Evolutionary conservation across 64 coral and sea anemone species (phyloP).

Genomic region (Orbicella faveolata): DNA sequence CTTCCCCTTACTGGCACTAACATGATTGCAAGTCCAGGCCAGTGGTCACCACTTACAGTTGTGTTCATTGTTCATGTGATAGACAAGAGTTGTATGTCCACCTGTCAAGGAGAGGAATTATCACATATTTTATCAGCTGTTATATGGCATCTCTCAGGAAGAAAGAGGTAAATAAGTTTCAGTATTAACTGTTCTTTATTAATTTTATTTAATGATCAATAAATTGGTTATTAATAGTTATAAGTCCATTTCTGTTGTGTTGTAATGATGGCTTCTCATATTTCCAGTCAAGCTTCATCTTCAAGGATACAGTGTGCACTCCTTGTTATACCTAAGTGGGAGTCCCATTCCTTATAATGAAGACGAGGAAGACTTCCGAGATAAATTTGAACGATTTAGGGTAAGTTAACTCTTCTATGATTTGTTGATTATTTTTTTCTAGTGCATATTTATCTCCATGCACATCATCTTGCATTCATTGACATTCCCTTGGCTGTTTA

Average conservation of each 20-base stretch:
- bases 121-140: constrained; percentile 92
- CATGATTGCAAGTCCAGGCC: too few species aligned
- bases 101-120: constrained; percentile 62
- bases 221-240: too few species aligned
- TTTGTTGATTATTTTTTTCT: not conserved
- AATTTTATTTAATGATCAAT: too few species aligned
- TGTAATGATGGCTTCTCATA: not conserved
- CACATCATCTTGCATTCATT: too few species aligned
- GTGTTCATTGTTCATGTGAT: not conserved
- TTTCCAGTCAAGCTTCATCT: constrained; percentile 80
- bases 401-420: constrained; percentile 19
- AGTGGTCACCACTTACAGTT: too few species aligned
- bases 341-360: constrained; percentile 59
- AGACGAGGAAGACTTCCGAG: constrained; percentile 53
- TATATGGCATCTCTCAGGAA: constrained; percentile 81
- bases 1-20: too few species aligned
- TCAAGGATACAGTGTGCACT: constrained; percentile 77
- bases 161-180: constrained; percentile 72
- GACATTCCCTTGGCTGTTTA: too few species aligned
- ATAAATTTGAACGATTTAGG: constrained; percentile 83
- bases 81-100: constrained; percentile 77
- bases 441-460: too few species aligned
- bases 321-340: constrained; percentile 64
- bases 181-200: too few species aligned
- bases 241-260: not conserved